Evolutionary conservation across 2,888 invertebrate genomes (phyloP), one percentile per base, ranked within the genome.

Genomic region (Zhengitettix transpicula): DNA sequence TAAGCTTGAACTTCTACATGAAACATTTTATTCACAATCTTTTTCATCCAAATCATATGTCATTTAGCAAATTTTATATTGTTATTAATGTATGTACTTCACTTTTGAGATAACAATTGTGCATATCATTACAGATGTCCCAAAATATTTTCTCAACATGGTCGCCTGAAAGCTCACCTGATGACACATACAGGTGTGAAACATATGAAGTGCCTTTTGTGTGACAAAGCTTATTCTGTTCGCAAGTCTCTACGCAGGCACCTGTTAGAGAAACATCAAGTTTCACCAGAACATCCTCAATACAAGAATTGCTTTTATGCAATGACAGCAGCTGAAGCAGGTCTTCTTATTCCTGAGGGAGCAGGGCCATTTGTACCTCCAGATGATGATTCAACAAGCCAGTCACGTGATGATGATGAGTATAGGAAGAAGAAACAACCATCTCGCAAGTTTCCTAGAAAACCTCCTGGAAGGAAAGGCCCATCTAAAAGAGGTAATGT

Each of bases 181-280:
- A 67, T 78, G 65, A 77, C 78, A 0, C 79, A 79, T 66, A 72
- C 76, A 64, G 65, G 67, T 1, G 64, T 73, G 58, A 77, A 78
- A 67, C 73, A 75, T 17, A 72, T 74, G 41, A 72, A 78, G 77
- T 79, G 79, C 68, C 74, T 75, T 65, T 68, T 74, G 58, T 79
- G 79, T 64, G 71, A 75, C 3, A 78, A 78, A 67, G 71, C 74
- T 0, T 78, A 75, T 64, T 73, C 76, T 16, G 73, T 74, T 10
- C 74, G 74, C 61, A 72, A 75, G 47, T 74, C 77, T 1, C 73
- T 79, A 58, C 65, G 76, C 3, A 73, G 73, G 41, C 79, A 79
- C 65, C 67, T 79, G n/a, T 71, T 74, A 0, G 72, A 72, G 53
- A 73, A 77, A 1, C 79, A 79, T 66, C 62, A 64, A 59, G 61